Percentiles rank a stretch among this genome's conserved stretches.
Conservation (phyloP, 2,113 vertebrate genomes). For the Scalopus aquaticus region DNA sequence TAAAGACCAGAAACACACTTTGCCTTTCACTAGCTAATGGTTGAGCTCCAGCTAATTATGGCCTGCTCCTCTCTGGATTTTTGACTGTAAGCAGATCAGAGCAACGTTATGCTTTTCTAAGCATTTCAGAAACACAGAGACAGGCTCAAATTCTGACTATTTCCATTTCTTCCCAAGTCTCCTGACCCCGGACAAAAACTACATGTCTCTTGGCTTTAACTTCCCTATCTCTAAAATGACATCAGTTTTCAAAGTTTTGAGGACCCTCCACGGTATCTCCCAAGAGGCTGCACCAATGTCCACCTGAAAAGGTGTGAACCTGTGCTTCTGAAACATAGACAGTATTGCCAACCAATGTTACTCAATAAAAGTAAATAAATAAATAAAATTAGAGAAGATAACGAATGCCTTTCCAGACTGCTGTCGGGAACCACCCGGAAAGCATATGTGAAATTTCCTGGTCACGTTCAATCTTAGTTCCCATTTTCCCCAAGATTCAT, state of each 20-base stretch:
- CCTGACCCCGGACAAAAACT: neutral
- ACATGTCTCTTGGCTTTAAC: neutral
- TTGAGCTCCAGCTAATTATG: neutral
- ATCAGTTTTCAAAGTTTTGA: too few relatives aligned
- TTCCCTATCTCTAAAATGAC: neutral
- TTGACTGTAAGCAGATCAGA: neutral
- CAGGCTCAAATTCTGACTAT: neutral
- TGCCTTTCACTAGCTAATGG: conserved; percentile 15
- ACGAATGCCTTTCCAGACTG: neutral
- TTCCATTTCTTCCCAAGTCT: neutral
- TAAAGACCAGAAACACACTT: conserved; percentile 30
- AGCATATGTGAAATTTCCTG: neutral
- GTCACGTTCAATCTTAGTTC: neutral
- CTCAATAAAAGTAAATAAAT: too few relatives aligned
- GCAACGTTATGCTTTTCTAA: neutral
- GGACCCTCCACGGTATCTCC: too few relatives aligned
- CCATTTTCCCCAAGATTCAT: neutral
- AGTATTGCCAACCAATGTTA: too few relatives aligned
- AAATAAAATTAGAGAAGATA: neutral
- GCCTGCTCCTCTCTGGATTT: neutral
- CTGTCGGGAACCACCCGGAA: neutral
- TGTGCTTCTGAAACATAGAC: too few relatives aligned
- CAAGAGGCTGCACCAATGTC: too few relatives aligned
- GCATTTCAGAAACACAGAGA: neutral
- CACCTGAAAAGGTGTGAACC: too few relatives aligned